Evolutionary conservation across 2,888 invertebrate species (phyloP), one percentile per base, ranked within the genome.

Genomic region (Drosophila austrosaltans): DNA sequence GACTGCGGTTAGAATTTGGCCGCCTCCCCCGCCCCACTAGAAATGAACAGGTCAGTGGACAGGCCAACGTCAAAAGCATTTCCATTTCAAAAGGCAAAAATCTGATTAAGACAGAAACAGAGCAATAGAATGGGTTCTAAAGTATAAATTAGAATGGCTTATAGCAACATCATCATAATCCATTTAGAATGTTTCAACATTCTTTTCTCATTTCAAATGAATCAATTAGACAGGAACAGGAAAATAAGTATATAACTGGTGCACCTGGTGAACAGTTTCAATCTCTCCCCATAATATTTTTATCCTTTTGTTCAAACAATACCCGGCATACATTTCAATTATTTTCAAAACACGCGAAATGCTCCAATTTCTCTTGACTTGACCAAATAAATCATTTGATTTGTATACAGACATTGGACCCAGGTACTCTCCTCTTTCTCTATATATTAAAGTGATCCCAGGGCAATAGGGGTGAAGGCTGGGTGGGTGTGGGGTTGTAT

Each of bases 301-400:
- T 16, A 28, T 8, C 22, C 28, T 53, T 61, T 53, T 56, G 36
- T 16, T 58, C 20, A 40, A 7, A 22, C 48, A 60, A 63, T 64
- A 56, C 64, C 72, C 66, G 57, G 61, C 66, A 70, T 79, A 84
- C 81, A 76, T 83, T 83, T 83, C 86, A 83, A 86, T 83, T 86
- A 83, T 83, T 86, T 62, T 66, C 64, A 71, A 80, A 53, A 62
- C 72, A 73, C 67, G 73, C 66, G 69, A 69, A 69, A 60, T 75
- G 66, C 61, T 70, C 67, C 66, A 53, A 53, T 56, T 65, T 40
- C 62, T 59, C 58, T 62, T 42, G 53, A 59, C 63, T 53, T 54
- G 48, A 25, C 22, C 63, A 67, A 73, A 73, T 72, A 73, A 72
- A 72, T 72, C 79, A 81, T 90, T 89, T 81, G 83, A 89, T 78